phyloP scores from a whole-genome alignment of 1,140 invertebrate species.

The Lepidotrigona ventralis region DNA sequence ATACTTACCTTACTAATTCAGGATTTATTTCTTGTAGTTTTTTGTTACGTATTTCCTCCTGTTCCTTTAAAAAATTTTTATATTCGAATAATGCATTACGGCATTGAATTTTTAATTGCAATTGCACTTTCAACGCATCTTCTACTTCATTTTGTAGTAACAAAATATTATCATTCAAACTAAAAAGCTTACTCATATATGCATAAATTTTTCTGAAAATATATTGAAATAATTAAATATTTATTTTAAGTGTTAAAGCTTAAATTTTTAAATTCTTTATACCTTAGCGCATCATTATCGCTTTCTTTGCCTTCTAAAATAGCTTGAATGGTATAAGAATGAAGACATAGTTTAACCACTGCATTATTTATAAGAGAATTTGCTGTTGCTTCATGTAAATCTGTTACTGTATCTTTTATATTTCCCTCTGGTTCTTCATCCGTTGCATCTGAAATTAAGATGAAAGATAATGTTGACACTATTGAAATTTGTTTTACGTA shows the following conservation, averaged over 20 bases:
- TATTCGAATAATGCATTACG: constrained; percentile 55
- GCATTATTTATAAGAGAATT: constrained; percentile 53
- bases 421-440: background rate
- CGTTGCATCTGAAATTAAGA: constrained; percentile 2
- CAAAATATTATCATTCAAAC: constrained; percentile 58
- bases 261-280: constrained; percentile 1
- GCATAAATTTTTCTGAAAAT: constrained; percentile 57
- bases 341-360: constrained; percentile 53
- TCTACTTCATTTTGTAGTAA: constrained; percentile 46
- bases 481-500: background rate
- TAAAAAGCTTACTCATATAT: constrained; percentile 58
- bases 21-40: constrained; percentile 69
- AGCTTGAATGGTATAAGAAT: constrained; percentile 56
- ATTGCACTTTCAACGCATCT: constrained; percentile 39
- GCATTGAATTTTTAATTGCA: constrained; percentile 62
- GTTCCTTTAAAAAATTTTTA: constrained; percentile 63
- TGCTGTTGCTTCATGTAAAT: constrained; percentile 53
- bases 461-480: background rate
- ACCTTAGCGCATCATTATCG: constrained; percentile 51
- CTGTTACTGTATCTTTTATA: constrained; percentile 8
- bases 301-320: constrained; percentile 54
- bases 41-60: constrained; percentile 54
- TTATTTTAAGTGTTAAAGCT: background rate
- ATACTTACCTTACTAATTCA: constrained; percentile 60
- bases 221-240: constrained; percentile 19